phyloP scores from a whole-genome alignment of 2,113 vertebrate genomes.

The Platichthys stellatus region DNA sequence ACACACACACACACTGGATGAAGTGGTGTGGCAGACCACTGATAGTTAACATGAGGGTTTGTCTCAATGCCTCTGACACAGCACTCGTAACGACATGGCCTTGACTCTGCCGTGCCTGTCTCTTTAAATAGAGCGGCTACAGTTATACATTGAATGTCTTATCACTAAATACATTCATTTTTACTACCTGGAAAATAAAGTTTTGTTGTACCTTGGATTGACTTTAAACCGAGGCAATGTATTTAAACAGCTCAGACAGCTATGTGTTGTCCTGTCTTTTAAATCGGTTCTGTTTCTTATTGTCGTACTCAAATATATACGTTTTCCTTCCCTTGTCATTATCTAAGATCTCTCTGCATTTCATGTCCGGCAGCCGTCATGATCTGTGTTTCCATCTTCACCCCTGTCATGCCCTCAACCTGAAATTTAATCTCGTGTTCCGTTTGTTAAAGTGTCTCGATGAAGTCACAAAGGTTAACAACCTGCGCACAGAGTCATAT shows the following conservation, averaged over 20 bases:
- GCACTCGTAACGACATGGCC: not conserved
- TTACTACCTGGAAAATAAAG: too few relatives aligned
- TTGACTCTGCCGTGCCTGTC: not conserved
- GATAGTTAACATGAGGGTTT: conserved; percentile 38
- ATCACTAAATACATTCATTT: not conserved
- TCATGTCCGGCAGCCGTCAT: too few relatives aligned
- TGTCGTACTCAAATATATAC: too few relatives aligned
- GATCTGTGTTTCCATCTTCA: too few relatives aligned
- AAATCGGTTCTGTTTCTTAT: too few relatives aligned
- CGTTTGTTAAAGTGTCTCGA: too few relatives aligned
- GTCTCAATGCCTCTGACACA: conserved; percentile 22
- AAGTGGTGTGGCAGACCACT: conserved; percentile 17
- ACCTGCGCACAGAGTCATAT: not conserved
- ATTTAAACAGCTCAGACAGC: not conserved
- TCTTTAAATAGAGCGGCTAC: not conserved
- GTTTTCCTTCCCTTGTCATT: too few relatives aligned
- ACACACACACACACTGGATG: conserved; percentile 21
- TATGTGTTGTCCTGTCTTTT: not conserved
- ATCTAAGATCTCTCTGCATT: too few relatives aligned
- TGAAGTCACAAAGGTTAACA: not conserved
- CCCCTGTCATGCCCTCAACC: too few relatives aligned
- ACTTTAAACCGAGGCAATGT: not conserved
- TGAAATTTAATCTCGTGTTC: too few relatives aligned
- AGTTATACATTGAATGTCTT: not conserved
- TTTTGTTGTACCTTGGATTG: not conserved